phyloP scores from a whole-genome alignment of 2,888 invertebrate genomes.

The Cepaea hortensis region DNA sequence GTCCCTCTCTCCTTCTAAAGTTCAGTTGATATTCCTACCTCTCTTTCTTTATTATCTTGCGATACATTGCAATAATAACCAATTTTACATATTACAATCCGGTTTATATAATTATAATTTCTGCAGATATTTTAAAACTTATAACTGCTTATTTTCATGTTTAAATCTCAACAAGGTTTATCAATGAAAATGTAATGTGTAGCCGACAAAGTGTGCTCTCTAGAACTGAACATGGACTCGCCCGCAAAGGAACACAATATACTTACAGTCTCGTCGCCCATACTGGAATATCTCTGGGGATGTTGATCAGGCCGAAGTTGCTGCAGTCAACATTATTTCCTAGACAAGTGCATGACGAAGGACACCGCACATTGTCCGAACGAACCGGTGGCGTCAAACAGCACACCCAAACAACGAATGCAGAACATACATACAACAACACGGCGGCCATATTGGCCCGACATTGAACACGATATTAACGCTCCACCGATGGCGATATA shows the following conservation, averaged over 20 bases:
- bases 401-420: slow-evolving; percentile 67
- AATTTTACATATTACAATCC: too few species aligned
- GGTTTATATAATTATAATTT: too few species aligned
- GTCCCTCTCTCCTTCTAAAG: too few species aligned
- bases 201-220: too few species aligned
- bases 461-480: slow-evolving; percentile 53
- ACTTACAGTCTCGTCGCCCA: slow-evolving; percentile 88
- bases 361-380: slow-evolving; percentile 77
- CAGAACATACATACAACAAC: slow-evolving; percentile 67
- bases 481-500: slow-evolving; percentile 36
- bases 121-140: too few species aligned
- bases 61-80: too few species aligned
- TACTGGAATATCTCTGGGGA: slow-evolving; percentile 84
- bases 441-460: slow-evolving; percentile 70
- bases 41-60: too few species aligned
- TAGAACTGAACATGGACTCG: too few species aligned
- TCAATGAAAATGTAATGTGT: too few species aligned
- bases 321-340: slow-evolving; percentile 86
- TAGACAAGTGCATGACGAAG: slow-evolving; percentile 84
- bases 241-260: background rate
- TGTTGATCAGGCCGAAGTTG: slow-evolving; percentile 82
- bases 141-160: too few species aligned
- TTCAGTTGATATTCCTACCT: too few species aligned
- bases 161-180: too few species aligned
- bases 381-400: slow-evolving; percentile 48